These are phyloP conservation scores for Eupithecia exiguata DNA, from an alignment of 2,888 invertebrate species.

Conservation along the genomic window DNA sequence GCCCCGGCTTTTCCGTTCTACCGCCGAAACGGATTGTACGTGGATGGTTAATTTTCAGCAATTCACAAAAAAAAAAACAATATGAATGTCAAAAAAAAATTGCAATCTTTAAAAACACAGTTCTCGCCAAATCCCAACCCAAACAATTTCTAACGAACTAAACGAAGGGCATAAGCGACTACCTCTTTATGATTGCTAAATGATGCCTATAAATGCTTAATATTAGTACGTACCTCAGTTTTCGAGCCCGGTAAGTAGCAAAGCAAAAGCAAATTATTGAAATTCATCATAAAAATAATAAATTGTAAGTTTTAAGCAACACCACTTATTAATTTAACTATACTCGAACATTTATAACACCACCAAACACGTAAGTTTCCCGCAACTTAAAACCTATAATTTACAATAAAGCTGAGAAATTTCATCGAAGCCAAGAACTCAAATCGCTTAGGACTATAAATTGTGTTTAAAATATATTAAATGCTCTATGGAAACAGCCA, in stretches of 20 bases:
- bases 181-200: neutral
- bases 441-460: neutral
- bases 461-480: neutral
- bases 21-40: neutral
- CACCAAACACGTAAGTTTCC: neutral
- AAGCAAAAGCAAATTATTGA: neutral
- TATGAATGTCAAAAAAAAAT: neutral
- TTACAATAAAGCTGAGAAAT: neutral
- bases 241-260: neutral
- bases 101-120: neutral
- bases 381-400: neutral
- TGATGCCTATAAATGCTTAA: neutral
- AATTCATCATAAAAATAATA: neutral
- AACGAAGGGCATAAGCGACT: neutral
- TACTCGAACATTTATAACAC: neutral
- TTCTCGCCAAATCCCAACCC: neutral
- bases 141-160: neutral
- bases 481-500: neutral
- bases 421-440: neutral
- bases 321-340: neutral
- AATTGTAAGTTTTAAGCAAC: neutral
- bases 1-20: neutral
- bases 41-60: neutral
- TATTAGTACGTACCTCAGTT: neutral
- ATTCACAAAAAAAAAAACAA: neutral